Conservation (phyloP, 2,113 vertebrate genomes). For the Rhinoderma darwinii region DNA sequence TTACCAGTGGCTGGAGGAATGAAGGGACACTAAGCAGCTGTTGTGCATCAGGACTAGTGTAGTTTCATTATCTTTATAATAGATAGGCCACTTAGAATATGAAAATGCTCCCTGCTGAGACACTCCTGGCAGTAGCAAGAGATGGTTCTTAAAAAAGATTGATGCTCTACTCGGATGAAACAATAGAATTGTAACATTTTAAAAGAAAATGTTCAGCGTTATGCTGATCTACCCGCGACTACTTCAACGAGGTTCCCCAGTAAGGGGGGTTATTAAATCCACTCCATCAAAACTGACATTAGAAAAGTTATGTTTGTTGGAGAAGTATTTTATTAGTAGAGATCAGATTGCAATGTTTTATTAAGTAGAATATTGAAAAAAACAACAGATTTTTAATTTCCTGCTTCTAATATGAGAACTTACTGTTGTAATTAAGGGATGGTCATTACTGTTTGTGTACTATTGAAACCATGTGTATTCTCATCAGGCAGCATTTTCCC, state of each 20-base stretch:
- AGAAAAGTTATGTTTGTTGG: slow-evolving; percentile 18
- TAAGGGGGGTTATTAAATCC: slow-evolving; percentile 1
- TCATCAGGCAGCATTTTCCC: background rate
- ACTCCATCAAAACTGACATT: slow-evolving; percentile 3
- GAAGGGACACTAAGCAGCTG: slow-evolving; percentile 51
- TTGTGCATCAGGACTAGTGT: slow-evolving; percentile 39
- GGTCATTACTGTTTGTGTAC: slow-evolving; percentile 7
- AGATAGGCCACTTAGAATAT: slow-evolving; percentile 51
- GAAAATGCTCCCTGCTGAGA: slow-evolving; percentile 54
- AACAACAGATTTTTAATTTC: background rate
- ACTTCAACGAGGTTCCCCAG: too few relatives aligned
- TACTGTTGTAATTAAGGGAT: slow-evolving; percentile 1
- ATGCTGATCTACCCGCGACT: background rate
- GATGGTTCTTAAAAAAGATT: slow-evolving; percentile 48
- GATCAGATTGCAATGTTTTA: background rate
- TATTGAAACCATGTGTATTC: background rate
- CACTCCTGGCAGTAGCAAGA: slow-evolving; percentile 23
- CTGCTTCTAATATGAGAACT: background rate
- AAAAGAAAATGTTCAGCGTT: slow-evolving; percentile 4
- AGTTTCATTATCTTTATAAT: slow-evolving; percentile 55
- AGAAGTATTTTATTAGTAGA: background rate
- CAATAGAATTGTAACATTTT: background rate
- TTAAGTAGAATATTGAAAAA: background rate
- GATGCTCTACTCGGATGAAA: background rate
- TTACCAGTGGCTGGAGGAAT: slow-evolving; percentile 46